phyloP scores from a whole-genome alignment of 53 echinoderm and acorn worm genomes.

The Hippasteria phrygiana region DNA sequence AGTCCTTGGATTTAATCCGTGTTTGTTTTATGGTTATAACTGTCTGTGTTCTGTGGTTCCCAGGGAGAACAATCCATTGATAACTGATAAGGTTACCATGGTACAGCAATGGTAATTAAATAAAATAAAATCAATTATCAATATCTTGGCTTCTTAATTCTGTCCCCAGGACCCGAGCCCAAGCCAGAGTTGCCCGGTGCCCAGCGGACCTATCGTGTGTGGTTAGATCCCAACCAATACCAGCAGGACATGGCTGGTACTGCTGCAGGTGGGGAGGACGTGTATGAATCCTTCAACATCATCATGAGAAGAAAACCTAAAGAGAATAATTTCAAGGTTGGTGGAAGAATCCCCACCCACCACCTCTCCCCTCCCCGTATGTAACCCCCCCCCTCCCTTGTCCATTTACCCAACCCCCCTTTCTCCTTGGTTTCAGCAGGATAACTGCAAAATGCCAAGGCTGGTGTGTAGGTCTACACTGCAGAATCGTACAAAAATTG shows the following conservation, averaged over 20 bases:
- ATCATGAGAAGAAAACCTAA: conserved; percentile 99
- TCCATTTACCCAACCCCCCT: neutral
- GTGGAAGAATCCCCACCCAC: neutral
- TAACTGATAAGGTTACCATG: too few relatives aligned
- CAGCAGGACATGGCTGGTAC: conserved; percentile 94
- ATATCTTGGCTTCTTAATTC: too few relatives aligned
- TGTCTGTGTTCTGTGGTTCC: too few relatives aligned
- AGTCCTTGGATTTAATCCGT: too few relatives aligned
- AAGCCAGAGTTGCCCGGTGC: conserved; percentile 85
- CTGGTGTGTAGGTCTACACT: too few relatives aligned
- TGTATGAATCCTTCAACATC: conserved; percentile 95
- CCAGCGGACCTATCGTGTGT: conserved; percentile 87
- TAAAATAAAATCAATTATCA: conserved; percentile 6
- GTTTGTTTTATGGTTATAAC: too few relatives aligned
- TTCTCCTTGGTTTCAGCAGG: too few relatives aligned
- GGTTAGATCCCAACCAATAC: conserved; percentile 98
- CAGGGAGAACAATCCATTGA: too few relatives aligned
- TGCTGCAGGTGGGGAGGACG: conserved; percentile 83
- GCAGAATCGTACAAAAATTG: too few relatives aligned
- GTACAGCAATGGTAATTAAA: too few relatives aligned
- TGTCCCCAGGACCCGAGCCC: conserved; percentile 82
- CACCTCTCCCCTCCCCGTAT: neutral
- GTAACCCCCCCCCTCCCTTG: neutral
- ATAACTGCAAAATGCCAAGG: too few relatives aligned
- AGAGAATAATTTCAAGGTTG: conserved; percentile 98